Evolutionary conservation across 2,113 vertebrate genomes (phyloP).

Genomic region (Mastomys coucha): DNA sequence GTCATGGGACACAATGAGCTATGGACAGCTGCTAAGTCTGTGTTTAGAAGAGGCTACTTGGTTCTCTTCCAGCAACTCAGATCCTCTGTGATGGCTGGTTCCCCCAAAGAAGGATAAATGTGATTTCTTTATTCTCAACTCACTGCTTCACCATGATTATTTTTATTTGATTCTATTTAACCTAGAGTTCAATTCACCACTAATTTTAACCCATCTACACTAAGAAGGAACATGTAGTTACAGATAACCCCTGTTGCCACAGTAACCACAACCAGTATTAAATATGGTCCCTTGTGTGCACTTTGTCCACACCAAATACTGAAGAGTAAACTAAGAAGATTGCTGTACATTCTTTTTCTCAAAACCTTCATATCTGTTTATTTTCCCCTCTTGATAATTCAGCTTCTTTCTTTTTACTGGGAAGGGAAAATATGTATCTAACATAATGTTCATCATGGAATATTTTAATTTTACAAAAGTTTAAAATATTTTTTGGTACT

Average conservation of each 20-base stretch:
- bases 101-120: neutral
- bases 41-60: neutral
- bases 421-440: neutral
- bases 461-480: neutral
- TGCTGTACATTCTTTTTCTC: neutral
- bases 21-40: neutral
- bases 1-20: neutral
- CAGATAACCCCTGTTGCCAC: neutral
- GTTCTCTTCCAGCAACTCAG: neutral
- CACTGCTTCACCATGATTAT: neutral
- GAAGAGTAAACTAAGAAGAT: neutral
- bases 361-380: neutral
- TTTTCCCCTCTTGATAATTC: neutral
- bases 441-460: neutral
- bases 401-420: neutral
- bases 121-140: constrained; percentile 14
- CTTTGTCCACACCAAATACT: neutral
- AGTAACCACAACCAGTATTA: neutral
- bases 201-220: neutral
- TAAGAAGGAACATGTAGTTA: neutral
- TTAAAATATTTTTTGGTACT: neutral
- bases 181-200: neutral
- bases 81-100: neutral
- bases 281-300: neutral
- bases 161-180: neutral